Evolutionary conservation across 2,797 vertebrate genomes (phyloP), one percentile per base, ranked within the genome.

Genomic region (Gymnoscopelus braueri): DNA sequence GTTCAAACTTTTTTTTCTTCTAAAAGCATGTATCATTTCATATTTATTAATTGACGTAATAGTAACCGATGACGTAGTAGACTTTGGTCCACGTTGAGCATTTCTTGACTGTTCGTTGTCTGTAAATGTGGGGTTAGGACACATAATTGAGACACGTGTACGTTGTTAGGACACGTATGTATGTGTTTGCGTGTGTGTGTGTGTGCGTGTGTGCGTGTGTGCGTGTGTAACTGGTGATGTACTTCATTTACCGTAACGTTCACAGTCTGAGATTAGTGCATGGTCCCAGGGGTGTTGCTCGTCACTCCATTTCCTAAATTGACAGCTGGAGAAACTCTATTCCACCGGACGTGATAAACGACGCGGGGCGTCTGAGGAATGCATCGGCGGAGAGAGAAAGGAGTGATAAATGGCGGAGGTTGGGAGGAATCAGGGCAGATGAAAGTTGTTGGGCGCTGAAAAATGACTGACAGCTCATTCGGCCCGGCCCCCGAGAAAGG

Each of bases 291-390:
- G 89, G 92, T 88, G 88, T 77, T 61, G 80, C 92, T 89, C 84
- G 80, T 92, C 89, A 92, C 90, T 92, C 87, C 88, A 91, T 92
- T 93, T 90, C 86, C 89, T 91, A 93, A 93, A 93, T 92, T 93
- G 91, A 93, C 91, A 91, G 86, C 87, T 88, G 87, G 88, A 92
- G 89, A 92, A 92, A 93, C 87, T 93, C 89, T 86, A 91, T 92
- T 91, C 88, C 86, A 77, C 79, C 63, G 71, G 89, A 90, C 78
- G 81, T 92, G 91, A 92, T 91, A 81, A 90, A 93, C 87, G 89
- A 90, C 77, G 63, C 68, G 9, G 76, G 84, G 88, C 78, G 82
- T 86, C 60, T 10, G 67, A 87, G 85, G 83, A 86, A 78, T 62
- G 74, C 79, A 77, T 86, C 64, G 77, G 74, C 58, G 80, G 72